Conservation (phyloP, 2,113 vertebrate genomes). For the Pteronura brasiliensis region DNA sequence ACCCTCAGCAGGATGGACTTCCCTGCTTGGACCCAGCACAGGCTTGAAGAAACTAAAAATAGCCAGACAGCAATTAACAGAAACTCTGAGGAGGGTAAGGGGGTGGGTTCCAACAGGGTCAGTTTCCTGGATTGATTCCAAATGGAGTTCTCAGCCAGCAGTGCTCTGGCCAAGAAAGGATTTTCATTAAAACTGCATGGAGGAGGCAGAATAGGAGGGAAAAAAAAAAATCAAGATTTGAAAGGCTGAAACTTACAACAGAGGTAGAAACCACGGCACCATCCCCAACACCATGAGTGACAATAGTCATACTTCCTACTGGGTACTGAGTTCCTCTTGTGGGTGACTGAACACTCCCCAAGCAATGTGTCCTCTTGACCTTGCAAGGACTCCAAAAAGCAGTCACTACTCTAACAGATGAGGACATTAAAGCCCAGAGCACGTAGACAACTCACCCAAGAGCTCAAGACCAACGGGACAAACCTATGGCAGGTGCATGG, state of each 20-base stretch:
- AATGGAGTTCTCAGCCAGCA: slow-evolving; percentile 53
- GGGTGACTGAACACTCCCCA: background rate
- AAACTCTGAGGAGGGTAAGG: slow-evolving; percentile 47
- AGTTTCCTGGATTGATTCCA: slow-evolving; percentile 68
- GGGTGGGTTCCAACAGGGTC: slow-evolving; percentile 59
- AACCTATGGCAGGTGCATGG: background rate
- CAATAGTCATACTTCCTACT: background rate
- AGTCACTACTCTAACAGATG: background rate
- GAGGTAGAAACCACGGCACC: background rate
- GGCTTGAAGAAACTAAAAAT: slow-evolving; percentile 72
- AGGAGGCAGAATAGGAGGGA: background rate
- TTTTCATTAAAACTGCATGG: slow-evolving; percentile 63
- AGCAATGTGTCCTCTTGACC: background rate
- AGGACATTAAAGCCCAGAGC: background rate
- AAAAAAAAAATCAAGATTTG: slow-evolving; percentile 33
- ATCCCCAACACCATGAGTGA: background rate
- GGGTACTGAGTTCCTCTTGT: background rate
- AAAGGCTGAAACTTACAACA: slow-evolving; percentile 34
- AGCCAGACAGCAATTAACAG: slow-evolving; percentile 77
- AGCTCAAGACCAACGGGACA: background rate
- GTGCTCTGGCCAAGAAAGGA: slow-evolving; percentile 53
- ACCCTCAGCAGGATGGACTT: slow-evolving; percentile 66
- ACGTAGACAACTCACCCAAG: background rate
- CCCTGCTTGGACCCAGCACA: background rate
- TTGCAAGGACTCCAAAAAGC: background rate